Percentiles rank a stretch among this genome's conserved stretches.
Conservation (phyloP, 64 coral and sea anemone genomes). For the Actinia equina region DNA sequence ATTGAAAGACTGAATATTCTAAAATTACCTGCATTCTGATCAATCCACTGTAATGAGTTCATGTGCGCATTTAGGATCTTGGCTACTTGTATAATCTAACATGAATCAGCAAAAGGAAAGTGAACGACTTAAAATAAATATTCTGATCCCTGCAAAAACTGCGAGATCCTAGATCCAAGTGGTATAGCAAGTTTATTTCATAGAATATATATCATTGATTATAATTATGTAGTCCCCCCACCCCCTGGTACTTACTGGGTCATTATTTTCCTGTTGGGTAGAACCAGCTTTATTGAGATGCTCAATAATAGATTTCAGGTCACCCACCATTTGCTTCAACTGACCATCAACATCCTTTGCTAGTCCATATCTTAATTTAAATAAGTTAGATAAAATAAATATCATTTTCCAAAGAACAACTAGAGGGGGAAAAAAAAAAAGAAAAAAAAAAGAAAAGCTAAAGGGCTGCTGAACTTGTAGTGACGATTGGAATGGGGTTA, state of each 20-base stretch:
- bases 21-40: slow-evolving; percentile 95
- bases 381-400: neutral
- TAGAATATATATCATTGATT: neutral
- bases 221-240: no score
- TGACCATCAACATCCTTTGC: slow-evolving; percentile 94
- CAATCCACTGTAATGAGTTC: slow-evolving; percentile 97
- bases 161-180: neutral
- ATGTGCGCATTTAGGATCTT: slow-evolving; percentile 97
- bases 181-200: neutral
- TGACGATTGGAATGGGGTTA: no score
- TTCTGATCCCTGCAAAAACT: neutral
- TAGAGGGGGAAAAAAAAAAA: neutral
- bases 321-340: slow-evolving; percentile 95
- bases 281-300: slow-evolving; percentile 82
- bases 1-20: neutral
- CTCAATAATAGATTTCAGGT: slow-evolving; percentile 92
- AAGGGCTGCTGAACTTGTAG: no score
- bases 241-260: slow-evolving; percentile 51
- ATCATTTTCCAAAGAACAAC: neutral
- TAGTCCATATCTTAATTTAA: slow-evolving; percentile 70
- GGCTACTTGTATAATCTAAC: slow-evolving; percentile 86
- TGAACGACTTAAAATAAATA: no score
- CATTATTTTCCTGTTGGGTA: slow-evolving; percentile 79
- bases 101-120: no score
- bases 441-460: no score